These are phyloP conservation scores for Diaphora mendica DNA, from an alignment of 2,888 invertebrate species.

Conservation along the genomic window DNA sequence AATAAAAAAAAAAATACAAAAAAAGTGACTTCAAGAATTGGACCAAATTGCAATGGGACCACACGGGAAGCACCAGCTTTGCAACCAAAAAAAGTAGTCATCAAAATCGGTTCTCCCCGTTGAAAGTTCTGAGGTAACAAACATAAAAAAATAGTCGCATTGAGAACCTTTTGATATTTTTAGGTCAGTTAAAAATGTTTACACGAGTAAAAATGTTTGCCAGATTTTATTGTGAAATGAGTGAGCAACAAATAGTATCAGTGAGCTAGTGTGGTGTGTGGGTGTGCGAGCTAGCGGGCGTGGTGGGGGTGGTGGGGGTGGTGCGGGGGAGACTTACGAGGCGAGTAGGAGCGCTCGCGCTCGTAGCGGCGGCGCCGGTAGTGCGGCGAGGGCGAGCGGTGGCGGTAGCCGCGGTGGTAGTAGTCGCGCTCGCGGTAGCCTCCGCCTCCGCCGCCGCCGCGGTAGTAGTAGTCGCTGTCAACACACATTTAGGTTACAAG, in stretches of 20 bases:
- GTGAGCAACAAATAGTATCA: not conserved
- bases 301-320: not conserved
- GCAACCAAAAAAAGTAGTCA: too few species aligned
- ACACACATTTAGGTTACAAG: not conserved
- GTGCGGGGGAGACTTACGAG: slow-evolving; percentile 88
- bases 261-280: not conserved
- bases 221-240: not conserved
- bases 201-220: not conserved
- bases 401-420: slow-evolving; percentile 85
- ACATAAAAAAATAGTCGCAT: too few species aligned
- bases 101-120: too few species aligned
- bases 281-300: too few species aligned
- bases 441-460: slow-evolving; percentile 79
- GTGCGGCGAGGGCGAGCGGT: slow-evolving; percentile 91
- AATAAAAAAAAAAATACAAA: too few species aligned
- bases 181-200: not conserved
- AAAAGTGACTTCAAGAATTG: too few species aligned
- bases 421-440: slow-evolving; percentile 85
- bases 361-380: slow-evolving; percentile 90
- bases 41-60: too few species aligned
- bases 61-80: too few species aligned
- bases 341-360: slow-evolving; percentile 92
- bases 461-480: slow-evolving; percentile 75
- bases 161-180: too few species aligned
- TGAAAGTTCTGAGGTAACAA: too few species aligned